Evolutionary conservation across 2,888 invertebrate species (phyloP).

Genomic region (Apamea crenata): DNA sequence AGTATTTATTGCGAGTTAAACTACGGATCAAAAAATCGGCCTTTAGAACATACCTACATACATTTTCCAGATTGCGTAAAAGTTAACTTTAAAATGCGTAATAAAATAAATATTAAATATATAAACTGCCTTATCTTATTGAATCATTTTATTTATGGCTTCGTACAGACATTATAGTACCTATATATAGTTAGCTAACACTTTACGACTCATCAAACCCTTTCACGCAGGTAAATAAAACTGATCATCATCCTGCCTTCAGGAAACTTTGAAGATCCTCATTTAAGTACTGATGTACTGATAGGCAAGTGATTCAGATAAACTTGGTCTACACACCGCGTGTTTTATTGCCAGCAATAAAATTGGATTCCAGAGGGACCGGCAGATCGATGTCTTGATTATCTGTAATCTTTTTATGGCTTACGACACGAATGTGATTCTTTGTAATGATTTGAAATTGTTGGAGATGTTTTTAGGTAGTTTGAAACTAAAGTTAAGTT

Average conservation of each 20-base stretch:
- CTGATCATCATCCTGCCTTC: slow-evolving; percentile 20
- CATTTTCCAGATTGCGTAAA: too few relatives aligned
- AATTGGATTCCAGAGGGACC: slow-evolving; percentile 51
- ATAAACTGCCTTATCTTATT: too few relatives aligned
- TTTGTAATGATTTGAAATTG: slow-evolving; percentile 42
- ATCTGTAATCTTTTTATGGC: slow-evolving; percentile 51
- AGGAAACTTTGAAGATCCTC: slow-evolving; percentile 27
- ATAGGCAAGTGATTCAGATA: slow-evolving; percentile 59
- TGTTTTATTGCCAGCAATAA: slow-evolving; percentile 64
- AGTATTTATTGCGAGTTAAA: too few relatives aligned
- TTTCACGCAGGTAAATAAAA: slow-evolving; percentile 37
- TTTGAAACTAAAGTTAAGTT: not conserved
- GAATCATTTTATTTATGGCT: too few relatives aligned
- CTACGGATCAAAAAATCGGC: too few relatives aligned
- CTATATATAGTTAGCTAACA: not conserved
- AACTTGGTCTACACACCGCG: slow-evolving; percentile 51
- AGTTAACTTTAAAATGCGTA: too few relatives aligned
- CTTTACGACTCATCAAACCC: slow-evolving; percentile 3
- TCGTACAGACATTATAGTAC: too few relatives aligned
- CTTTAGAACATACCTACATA: too few relatives aligned
- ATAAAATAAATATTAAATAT: too few relatives aligned
- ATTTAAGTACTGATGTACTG: slow-evolving; percentile 51
- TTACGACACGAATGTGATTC: slow-evolving; percentile 30
- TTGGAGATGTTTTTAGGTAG: not conserved
- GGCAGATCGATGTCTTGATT: slow-evolving; percentile 54